A percentile compares a stretch with the other conserved stretches of the same genome.
phyloP scores from a whole-genome alignment of 2,888 invertebrate genomes.

The Napeogenes inachia region DNA sequence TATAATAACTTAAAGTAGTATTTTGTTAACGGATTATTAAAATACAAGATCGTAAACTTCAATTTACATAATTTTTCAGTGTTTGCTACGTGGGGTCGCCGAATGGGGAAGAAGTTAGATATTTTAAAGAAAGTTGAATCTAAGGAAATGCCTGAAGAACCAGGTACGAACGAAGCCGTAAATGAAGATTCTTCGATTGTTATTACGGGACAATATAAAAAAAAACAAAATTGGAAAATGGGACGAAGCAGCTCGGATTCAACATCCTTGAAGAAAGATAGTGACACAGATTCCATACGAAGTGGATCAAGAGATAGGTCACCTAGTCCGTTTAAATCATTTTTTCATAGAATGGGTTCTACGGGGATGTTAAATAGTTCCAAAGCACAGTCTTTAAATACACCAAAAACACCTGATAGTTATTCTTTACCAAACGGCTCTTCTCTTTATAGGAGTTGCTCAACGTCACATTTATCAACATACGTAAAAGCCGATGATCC shows the following conservation, averaged over 20 bases:
- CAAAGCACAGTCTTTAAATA: conserved; percentile 67
- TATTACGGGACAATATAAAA: conserved; percentile 70
- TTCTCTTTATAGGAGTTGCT: conserved; percentile 84
- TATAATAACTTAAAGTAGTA: neutral
- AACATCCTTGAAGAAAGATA: conserved; percentile 63
- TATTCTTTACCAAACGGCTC: conserved; percentile 67
- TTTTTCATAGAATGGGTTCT: conserved; percentile 86
- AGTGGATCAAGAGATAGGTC: conserved; percentile 75
- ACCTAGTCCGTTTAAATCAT: conserved; percentile 82
- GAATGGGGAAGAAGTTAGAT: conserved; percentile 87
- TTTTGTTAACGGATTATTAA: neutral
- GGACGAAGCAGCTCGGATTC: conserved; percentile 74
- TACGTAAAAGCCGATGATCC: conserved; percentile 89
- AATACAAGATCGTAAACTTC: neutral
- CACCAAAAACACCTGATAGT: conserved; percentile 54
- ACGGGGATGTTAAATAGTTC: conserved; percentile 84
- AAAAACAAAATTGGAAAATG: conserved; percentile 78
- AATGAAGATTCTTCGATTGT: conserved; percentile 54
- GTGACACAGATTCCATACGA: conserved; percentile 68
- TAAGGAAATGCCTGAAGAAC: conserved; percentile 72
- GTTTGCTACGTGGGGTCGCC: conserved; percentile 85
- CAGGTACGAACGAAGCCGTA: conserved; percentile 47
- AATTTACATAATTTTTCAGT: conserved; percentile 61
- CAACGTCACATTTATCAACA: conserved; percentile 85
- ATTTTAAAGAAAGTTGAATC: conserved; percentile 82